A percentile compares a stretch with the other conserved stretches of the same genome.
Conservation (phyloP, 2,797 vertebrate species). For the Bovichtus diacanthus region DNA sequence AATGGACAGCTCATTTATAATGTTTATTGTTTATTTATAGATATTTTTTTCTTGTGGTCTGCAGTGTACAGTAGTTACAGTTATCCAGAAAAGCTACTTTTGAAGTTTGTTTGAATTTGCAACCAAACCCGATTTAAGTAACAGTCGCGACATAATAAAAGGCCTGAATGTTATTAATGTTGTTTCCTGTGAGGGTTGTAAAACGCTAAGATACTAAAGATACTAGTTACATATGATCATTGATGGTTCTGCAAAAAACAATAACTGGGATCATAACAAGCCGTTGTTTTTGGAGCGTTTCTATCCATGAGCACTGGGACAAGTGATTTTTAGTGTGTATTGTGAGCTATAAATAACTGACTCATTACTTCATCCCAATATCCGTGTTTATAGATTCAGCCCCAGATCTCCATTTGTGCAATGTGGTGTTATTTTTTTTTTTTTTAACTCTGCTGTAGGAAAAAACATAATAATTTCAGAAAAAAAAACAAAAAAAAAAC, state of each 20-base stretch:
- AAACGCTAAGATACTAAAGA: background rate
- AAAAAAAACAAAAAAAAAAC: no score
- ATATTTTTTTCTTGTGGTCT: fast-evolving
- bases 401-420: background rate
- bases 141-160: background rate
- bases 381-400: background rate
- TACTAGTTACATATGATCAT: no score
- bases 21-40: background rate
- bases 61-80: conserved; percentile 9
- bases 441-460: background rate
- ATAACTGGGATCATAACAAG: background rate
- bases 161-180: background rate
- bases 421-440: background rate
- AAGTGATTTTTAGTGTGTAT: background rate
- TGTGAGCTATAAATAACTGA: no score
- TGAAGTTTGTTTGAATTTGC: background rate
- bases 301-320: no score
- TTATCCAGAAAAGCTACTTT: background rate
- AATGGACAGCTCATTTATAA: background rate
- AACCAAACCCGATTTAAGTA: background rate
- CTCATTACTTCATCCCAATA: background rate
- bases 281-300: no score
- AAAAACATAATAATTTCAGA: background rate
- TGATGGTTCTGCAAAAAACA: background rate
- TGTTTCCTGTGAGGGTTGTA: background rate